phyloP scores from a whole-genome alignment of 2,113 vertebrate genomes.

The Dolichallabes microphthalmus region DNA sequence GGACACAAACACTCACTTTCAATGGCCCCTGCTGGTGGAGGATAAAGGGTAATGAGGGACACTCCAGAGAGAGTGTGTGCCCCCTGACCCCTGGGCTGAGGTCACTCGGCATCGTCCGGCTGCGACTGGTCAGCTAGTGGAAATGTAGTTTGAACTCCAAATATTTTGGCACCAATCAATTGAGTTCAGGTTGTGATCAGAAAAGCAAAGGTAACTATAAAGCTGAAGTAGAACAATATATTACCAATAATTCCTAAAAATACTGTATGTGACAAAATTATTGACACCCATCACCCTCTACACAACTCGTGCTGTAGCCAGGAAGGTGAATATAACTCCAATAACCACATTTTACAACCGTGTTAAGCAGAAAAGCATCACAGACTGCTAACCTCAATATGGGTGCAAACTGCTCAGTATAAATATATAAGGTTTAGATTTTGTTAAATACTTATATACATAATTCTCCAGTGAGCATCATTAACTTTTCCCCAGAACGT shows the following conservation, averaged over 20 bases:
- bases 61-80: conserved; percentile 16
- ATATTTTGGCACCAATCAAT: neutral
- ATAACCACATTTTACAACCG: neutral
- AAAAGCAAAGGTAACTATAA: neutral
- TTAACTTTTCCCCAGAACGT: conserved; percentile 41
- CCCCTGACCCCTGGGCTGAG: conserved; percentile 11
- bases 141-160: neutral
- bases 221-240: neutral
- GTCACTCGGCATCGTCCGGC: neutral
- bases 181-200: neutral
- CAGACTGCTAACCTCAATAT: neutral
- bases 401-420: neutral
- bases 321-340: neutral
- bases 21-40: neutral
- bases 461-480: conserved; percentile 31
- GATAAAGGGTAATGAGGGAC: conserved; percentile 37
- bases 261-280: neutral
- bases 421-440: neutral
- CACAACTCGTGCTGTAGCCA: neutral
- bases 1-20: conserved; percentile 27
- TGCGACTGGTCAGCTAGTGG: neutral
- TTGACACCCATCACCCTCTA: neutral
- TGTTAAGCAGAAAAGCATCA: neutral
- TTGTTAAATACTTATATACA: neutral
- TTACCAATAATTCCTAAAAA: neutral